Percentiles rank a stretch among this genome's conserved stretches.
phyloP scores from a whole-genome alignment of 2,888 invertebrate species.

The Didymodactylos carnosus region DNA sequence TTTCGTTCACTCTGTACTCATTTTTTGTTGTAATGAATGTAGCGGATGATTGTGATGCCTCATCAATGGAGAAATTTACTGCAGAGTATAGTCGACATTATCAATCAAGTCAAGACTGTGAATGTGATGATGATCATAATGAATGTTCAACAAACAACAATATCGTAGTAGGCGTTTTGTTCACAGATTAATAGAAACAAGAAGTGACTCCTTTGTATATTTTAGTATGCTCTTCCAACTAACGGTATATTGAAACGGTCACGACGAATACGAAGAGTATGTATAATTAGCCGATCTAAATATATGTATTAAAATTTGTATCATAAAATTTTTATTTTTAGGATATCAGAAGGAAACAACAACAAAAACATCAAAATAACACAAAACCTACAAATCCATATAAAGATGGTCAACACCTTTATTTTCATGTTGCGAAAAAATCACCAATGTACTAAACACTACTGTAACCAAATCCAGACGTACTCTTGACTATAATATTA shows the following conservation, averaged over 20 bases:
- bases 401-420: neutral
- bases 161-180: neutral
- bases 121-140: conserved; percentile 14
- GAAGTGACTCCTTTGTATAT: neutral
- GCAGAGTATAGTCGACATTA: conserved; percentile 9
- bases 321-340: neutral
- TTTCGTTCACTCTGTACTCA: too few relatives aligned
- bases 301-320: too few relatives aligned
- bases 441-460: too few relatives aligned
- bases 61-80: neutral
- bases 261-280: neutral
- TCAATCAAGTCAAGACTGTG: conserved; percentile 7
- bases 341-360: neutral
- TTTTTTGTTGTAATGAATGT: too few relatives aligned
- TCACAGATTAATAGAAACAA: neutral
- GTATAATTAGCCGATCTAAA: too few relatives aligned
- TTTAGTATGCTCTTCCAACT: neutral
- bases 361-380: neutral
- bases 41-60: conserved; percentile 10
- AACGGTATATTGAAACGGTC: neutral
- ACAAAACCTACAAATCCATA: neutral
- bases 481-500: too few relatives aligned
- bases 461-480: too few relatives aligned
- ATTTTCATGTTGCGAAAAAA: conserved; percentile 8
- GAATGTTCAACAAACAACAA: neutral